Evolutionary conservation across 2,797 vertebrate species (phyloP).

Genomic region (Anguilla megastoma): DNA sequence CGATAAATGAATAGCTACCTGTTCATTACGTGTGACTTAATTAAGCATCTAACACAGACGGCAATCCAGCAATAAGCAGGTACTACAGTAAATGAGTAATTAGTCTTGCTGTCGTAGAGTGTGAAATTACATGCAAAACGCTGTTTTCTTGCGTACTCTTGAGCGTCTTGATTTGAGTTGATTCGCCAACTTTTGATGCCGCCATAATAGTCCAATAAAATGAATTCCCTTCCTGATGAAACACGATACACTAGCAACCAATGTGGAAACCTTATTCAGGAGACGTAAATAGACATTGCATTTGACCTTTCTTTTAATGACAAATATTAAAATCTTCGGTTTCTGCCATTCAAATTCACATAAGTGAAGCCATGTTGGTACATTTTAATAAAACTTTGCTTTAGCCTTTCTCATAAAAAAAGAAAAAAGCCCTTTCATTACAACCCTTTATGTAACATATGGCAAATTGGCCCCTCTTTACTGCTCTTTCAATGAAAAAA

Average conservation of each 20-base stretch:
- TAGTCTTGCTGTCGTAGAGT: not conserved
- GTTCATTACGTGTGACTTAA: conserved; percentile 1
- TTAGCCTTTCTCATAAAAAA: not conserved
- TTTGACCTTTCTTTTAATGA: not conserved
- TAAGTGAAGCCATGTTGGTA: not conserved
- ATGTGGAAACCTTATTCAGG: not conserved
- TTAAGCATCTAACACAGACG: not conserved
- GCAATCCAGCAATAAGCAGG: not conserved
- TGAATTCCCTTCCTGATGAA: not conserved
- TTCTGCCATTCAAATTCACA: not conserved
- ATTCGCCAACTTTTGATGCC: not conserved
- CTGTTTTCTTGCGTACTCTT: not conserved
- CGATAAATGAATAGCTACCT: conserved; percentile 1
- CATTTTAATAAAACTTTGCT: not conserved
- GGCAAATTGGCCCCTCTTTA: conserved; percentile 36
- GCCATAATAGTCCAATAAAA: not conserved
- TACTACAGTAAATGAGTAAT: not conserved
- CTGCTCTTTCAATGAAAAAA: conserved; percentile 43
- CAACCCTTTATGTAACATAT: not conserved
- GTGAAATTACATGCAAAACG: not conserved
- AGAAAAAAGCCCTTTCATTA: not conserved
- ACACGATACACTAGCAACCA: not conserved
- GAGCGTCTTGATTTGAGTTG: not conserved
- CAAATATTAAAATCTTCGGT: not conserved
- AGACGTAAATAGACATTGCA: not conserved